Conservation (phyloP, 2,888 invertebrate species). For the Mythimna albipuncta region DNA sequence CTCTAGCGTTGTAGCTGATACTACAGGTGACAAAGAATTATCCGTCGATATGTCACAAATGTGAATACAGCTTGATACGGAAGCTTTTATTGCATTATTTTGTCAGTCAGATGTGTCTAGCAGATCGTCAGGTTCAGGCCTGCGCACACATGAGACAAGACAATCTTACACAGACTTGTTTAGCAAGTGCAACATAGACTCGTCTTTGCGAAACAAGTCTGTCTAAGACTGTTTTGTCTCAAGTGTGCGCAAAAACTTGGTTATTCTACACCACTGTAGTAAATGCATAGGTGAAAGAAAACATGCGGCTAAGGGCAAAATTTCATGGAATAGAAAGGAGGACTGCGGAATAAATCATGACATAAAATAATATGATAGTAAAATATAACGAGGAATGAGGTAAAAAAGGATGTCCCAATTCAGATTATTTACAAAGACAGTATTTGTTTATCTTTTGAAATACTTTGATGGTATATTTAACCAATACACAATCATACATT, state of each 20-base stretch:
- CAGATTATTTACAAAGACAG: conserved; percentile 34
- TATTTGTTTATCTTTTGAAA: conserved; percentile 19
- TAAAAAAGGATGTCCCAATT: conserved; percentile 12
- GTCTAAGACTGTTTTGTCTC: too few species aligned
- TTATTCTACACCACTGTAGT: background rate
- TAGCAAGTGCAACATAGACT: too few species aligned
- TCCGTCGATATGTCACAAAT: background rate
- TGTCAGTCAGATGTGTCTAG: background rate
- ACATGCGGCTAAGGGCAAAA: background rate
- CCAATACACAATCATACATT: background rate
- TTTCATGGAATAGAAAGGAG: background rate
- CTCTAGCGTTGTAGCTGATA: too few species aligned
- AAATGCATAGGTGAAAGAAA: background rate
- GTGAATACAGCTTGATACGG: background rate
- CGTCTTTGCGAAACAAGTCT: too few species aligned
- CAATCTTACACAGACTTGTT: too few species aligned
- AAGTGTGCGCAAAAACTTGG: background rate
- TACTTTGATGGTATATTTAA: background rate
- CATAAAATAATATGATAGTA: background rate
- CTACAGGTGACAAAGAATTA: background rate
- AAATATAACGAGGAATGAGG: conserved; percentile 22
- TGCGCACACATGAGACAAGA: too few species aligned
- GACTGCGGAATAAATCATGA: background rate
- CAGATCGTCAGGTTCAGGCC: background rate
- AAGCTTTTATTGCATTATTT: background rate